Conservation (phyloP, 2,888 invertebrate species). For the Eucriotettix oculatus region DNA sequence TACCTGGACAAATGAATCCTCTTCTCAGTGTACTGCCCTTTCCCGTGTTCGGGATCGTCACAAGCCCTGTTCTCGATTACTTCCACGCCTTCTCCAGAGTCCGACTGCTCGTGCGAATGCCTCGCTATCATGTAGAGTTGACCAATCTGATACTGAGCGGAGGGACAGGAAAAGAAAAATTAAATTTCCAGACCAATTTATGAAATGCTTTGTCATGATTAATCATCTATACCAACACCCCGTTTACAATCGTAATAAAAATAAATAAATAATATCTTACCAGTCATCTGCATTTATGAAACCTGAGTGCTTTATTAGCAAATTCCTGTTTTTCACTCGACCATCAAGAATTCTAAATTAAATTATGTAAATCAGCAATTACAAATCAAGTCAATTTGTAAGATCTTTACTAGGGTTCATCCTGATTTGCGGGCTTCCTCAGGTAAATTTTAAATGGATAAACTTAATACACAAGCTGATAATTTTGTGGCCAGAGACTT, state of each 20-base stretch:
- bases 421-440: too few species aligned
- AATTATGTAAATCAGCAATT: too few species aligned
- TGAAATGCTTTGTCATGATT: too few species aligned
- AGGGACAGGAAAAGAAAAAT: not conserved
- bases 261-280: not conserved
- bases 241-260: not conserved
- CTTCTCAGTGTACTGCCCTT: constrained; percentile 81
- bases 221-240: not conserved
- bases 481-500: too few species aligned
- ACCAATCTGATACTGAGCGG: constrained; percentile 67
- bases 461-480: too few species aligned
- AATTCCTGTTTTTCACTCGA: too few species aligned
- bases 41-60: constrained; percentile 60
- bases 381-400: too few species aligned
- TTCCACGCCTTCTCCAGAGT: constrained; percentile 80
- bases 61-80: constrained; percentile 71
- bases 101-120: constrained; percentile 81
- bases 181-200: not conserved
- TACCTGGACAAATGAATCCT: constrained; percentile 80
- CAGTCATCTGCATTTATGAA: not conserved
- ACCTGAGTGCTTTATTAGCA: too few species aligned
- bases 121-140: constrained; percentile 91
- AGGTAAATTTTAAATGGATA: too few species aligned
- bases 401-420: too few species aligned
- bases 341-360: too few species aligned